Conservation (phyloP, 2,797 vertebrate species). For the Petrocephalus schoutedeni region DNA sequence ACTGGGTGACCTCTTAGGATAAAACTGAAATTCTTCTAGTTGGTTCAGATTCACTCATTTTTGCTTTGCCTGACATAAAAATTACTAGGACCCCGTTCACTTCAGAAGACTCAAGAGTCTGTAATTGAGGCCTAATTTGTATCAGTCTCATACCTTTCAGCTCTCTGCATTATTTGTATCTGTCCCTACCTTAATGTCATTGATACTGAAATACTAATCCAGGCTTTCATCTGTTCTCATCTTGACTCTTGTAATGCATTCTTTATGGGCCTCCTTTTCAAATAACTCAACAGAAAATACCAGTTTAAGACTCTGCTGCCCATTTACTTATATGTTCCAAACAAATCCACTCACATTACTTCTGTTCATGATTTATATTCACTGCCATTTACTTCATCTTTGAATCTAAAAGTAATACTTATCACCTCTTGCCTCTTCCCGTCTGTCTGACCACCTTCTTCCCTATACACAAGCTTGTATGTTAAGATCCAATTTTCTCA, state of each 20-base stretch:
- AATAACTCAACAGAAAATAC: background rate
- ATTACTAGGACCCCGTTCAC: background rate
- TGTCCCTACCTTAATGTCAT: background rate
- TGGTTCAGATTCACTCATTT: background rate
- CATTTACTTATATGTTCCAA: background rate
- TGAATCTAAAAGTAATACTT: background rate
- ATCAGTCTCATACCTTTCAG: background rate
- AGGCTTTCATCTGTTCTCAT: background rate
- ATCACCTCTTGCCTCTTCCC: background rate
- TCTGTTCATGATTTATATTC: background rate
- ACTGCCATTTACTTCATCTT: background rate
- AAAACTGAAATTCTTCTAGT: background rate
- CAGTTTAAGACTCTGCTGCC: background rate
- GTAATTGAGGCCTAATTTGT: background rate
- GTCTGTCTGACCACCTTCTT: background rate
- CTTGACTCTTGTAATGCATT: background rate
- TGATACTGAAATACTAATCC: background rate
- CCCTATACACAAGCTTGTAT: background rate
- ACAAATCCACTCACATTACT: background rate
- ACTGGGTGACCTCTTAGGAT: background rate
- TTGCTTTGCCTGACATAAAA: background rate
- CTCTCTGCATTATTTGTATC: background rate
- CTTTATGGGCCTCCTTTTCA: background rate
- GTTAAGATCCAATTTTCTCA: background rate
- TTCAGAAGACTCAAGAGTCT: background rate